Base-by-base conservation (phyloP, 2,113 vertebrate genomes). In the Panthera tigris region DNA sequence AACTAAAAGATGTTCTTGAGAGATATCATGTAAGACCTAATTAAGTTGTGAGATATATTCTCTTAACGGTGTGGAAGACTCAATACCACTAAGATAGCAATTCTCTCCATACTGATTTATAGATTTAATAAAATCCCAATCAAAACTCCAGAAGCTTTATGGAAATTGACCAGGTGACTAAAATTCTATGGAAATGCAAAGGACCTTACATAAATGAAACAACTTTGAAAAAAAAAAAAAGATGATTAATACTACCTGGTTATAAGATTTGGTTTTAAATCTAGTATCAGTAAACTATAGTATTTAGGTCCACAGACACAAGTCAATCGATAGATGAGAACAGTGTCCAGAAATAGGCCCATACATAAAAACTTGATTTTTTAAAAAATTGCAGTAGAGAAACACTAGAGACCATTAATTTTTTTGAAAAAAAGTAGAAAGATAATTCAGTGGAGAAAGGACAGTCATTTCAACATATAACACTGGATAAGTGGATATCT, bases 221-320 rank as follows among this genome's bases (percentile, higher is more conserved):
- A 80, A 33, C 74, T 89, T 80, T 78, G 12, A 25, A 57, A 19
- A 91, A 69, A 39, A 39, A 66, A 80, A 66, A 29, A 50, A 7
- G 5, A 57, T 74, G 31, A 86, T 4, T 66, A 94, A 76, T 11
- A 61, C 18, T 48, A 88, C 3, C 25, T 76, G 31, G 61, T 76
- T 65, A 14, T 5, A 57, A 82, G 45, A 74, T 73, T 91, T 87
- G 33, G 11, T 66, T 91, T 96, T 92, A 97, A 83, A 57, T 69
- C 25, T 61, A 52, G 7, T 39, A 27, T 63, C 10, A 84, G 23
- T 41, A 61, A 4, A 69, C 36, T 55, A 11, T 65, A 19, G 16
- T 69, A 36, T 79, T 52, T 65, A 65, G 25, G 25, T 79, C n/a
- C 18, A 55, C 13, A 81, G 33, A 82, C 82, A 82, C 8, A 84